A percentile compares a stretch with the other conserved stretches of the same genome.
phyloP scores from a whole-genome alignment of 2,888 invertebrate genomes.

The Capitulum mitella region DNA sequence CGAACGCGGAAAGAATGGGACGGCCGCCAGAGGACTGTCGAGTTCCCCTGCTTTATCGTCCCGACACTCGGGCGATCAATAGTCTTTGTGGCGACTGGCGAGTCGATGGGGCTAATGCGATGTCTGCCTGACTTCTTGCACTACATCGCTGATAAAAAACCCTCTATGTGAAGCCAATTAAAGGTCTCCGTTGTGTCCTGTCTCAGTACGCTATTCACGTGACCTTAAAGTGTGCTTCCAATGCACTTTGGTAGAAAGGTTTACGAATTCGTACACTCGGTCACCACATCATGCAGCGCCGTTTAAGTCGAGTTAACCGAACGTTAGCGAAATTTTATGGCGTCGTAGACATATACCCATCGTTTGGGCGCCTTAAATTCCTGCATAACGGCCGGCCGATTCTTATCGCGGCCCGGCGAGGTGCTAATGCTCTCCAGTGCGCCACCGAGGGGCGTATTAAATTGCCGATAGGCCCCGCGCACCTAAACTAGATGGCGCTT shows the following conservation, averaged over 20 bases:
- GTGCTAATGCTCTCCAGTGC: not conserved
- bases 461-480: not conserved
- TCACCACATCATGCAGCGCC: not conserved
- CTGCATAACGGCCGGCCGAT: not conserved
- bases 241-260: no score
- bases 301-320: slow-evolving; percentile 13
- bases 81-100: no score
- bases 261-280: no score
- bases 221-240: no score
- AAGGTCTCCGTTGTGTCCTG: no score
- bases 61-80: no score
- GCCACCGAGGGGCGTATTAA: not conserved
- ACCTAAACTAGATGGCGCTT: not conserved
- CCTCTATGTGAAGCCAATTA: no score
- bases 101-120: no score
- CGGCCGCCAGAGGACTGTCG: not conserved
- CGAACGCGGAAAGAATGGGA: not conserved
- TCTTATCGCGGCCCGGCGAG: not conserved
- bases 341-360: not conserved
- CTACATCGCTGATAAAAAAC: no score
- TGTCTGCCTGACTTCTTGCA: no score
- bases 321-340: not conserved
- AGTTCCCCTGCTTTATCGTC: no score
- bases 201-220: no score
- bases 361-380: slow-evolving; percentile 3